These are phyloP conservation scores for Drosophila nr. perissopoda DNA, from an alignment of 2,888 invertebrate genomes.

Conservation along the genomic window DNA sequence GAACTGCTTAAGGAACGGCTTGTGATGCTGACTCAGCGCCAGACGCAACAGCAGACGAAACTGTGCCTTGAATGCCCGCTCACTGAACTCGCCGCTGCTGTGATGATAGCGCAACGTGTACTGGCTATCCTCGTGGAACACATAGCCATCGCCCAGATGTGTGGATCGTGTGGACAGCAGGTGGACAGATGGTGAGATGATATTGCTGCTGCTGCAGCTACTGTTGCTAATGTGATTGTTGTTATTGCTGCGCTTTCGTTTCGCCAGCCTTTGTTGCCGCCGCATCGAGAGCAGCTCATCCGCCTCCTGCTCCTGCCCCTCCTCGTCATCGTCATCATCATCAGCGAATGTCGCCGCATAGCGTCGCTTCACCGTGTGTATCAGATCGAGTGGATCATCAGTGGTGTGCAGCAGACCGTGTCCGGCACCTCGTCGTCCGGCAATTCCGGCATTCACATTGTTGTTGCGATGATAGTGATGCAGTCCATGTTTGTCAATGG, in stretches of 20 bases:
- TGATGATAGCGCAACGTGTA: conserved; percentile 82
- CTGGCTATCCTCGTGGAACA: conserved; percentile 82
- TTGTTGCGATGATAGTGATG: conserved; percentile 45
- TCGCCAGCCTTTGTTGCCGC: conserved; percentile 49
- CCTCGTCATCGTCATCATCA: conserved; percentile 48
- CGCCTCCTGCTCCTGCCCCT: conserved; percentile 25
- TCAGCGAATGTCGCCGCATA: conserved; percentile 66
- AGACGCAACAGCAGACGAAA: conserved; percentile 82
- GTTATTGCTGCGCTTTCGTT: conserved; percentile 64
- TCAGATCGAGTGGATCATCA: conserved; percentile 83
- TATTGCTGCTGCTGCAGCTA: conserved; percentile 25
- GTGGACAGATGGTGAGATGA: conserved; percentile 15
- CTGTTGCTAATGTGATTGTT: conserved; percentile 10
- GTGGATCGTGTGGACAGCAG: conserved; percentile 18
- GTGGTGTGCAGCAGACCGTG: conserved; percentile 24
- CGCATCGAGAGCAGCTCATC: conserved; percentile 39
- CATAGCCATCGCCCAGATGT: conserved; percentile 78
- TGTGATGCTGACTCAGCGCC: conserved; percentile 83
- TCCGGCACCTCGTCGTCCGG: conserved; percentile 10
- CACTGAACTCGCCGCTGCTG: conserved; percentile 83
- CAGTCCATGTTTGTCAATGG: conserved; percentile 64
- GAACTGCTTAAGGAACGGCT: conserved; percentile 84
- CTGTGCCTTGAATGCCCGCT: conserved; percentile 84
- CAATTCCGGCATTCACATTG: conserved; percentile 50
- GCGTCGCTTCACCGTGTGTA: conserved; percentile 74